phyloP scores from a whole-genome alignment of 2,888 invertebrate species.

The Drosophila borealis region DNA sequence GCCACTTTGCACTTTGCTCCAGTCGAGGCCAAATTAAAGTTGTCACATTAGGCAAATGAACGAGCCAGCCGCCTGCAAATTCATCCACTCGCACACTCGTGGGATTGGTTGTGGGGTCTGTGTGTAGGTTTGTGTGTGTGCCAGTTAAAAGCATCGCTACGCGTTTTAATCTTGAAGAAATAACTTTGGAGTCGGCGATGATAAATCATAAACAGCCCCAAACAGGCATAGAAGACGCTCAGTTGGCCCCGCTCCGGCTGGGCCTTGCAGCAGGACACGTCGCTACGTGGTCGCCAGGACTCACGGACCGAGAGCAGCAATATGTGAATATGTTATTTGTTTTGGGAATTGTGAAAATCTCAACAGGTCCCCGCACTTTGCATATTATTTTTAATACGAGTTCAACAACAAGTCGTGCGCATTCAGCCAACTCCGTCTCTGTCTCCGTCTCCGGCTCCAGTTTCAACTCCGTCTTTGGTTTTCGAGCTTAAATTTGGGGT shows the following conservation, averaged over 20 bases:
- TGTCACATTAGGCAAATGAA: slow-evolving; percentile 79
- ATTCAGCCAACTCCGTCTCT: slow-evolving; percentile 20
- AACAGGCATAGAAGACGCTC: slow-evolving; percentile 9
- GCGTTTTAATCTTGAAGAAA: slow-evolving; percentile 81
- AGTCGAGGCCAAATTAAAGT: slow-evolving; percentile 70
- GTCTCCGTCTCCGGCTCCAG: neutral
- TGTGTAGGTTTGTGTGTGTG: slow-evolving; percentile 23
- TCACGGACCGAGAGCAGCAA: slow-evolving; percentile 60
- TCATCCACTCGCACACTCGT: slow-evolving; percentile 1
- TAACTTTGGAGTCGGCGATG: slow-evolving; percentile 79
- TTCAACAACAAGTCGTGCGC: slow-evolving; percentile 50
- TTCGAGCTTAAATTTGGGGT: slow-evolving; percentile 6
- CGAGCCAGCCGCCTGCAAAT: slow-evolving; percentile 28
- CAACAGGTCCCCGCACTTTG: slow-evolving; percentile 84
- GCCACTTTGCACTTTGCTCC: slow-evolving; percentile 56
- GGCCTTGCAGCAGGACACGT: slow-evolving; percentile 31
- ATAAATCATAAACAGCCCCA: slow-evolving; percentile 81
- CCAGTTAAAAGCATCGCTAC: slow-evolving; percentile 65
- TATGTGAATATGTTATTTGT: slow-evolving; percentile 84
- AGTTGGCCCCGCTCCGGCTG: neutral
- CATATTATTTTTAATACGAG: slow-evolving; percentile 79
- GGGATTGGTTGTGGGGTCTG: too few relatives aligned
- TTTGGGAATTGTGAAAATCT: slow-evolving; percentile 84
- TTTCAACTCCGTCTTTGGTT: neutral
- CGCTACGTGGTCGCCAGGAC: slow-evolving; percentile 28